Evolutionary conservation across 2,888 invertebrate species (phyloP), one percentile per base, ranked within the genome.

Genomic region (Drosophila pseudotakahashii): DNA sequence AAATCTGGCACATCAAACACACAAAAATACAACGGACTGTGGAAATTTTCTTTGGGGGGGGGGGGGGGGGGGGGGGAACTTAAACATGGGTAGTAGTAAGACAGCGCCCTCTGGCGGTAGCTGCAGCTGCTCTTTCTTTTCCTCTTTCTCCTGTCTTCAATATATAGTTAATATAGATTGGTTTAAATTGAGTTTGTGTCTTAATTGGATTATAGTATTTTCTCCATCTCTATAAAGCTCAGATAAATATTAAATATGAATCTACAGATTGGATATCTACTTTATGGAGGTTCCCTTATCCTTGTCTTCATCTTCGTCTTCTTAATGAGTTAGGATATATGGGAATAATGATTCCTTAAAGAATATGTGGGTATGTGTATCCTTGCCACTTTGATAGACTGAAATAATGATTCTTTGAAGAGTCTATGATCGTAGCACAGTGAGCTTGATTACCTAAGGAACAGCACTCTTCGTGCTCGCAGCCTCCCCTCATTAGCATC

Each of bases 401-500:
- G 26, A 6, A 26, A 7, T 30, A 30, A 30, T 30, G 30, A 30
- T 7, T 30, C 30, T 30, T 7, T 30, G 30, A 7, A 7, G 7
- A 30, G 30, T 7, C 30, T 37, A 39, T 62, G 45, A 50, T 60
- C 19, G 2, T 19, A 19, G 1, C 1, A 19, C 19, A 19, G 19
- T 19, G 19, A 19, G 19, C 42, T 59, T 60, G 52, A 70, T 61
- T 54, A 70, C 53, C 48, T 61, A 70, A 54, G 54, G 39, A 60
- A 45, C 53, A 32, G 41, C 53, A 47, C 55, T 69, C 13, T 19
- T 70, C 61, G 48, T 60, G 53, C 44, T 53, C 44, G 34, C 47
- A 45, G 71, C 53, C 45, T 53, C 57, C 66, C 53, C 57, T 51
- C 62, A 62, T 71, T 70, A 70, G 62, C 70, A 70, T 70, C 72